Percentiles rank a stretch among this genome's conserved stretches.
Evolutionary conservation across 1,140 invertebrate species (phyloP).

Genomic region (Aricia agestis): DNA sequence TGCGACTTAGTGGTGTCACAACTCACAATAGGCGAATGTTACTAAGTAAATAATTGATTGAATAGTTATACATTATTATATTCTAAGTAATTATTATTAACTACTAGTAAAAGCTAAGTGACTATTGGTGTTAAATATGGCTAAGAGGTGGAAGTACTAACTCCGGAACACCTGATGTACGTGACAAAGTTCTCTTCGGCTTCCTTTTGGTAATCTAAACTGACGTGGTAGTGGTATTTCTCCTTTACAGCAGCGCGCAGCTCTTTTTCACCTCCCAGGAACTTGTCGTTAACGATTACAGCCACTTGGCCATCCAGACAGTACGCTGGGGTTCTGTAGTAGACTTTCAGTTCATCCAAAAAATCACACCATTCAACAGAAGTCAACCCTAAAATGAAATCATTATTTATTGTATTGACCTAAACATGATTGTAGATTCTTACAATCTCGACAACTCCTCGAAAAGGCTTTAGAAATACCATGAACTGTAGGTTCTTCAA

Average conservation of each 20-base stretch:
- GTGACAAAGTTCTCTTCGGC: conserved; percentile 51
- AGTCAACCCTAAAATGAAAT: conserved; percentile 42
- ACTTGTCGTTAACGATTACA: conserved; percentile 61
- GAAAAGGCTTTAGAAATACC: conserved; percentile 31
- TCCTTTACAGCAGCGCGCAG: conserved; percentile 56
- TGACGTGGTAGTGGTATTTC: conserved; percentile 56
- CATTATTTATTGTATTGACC: no score
- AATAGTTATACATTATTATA: no score
- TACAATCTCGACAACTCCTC: no score
- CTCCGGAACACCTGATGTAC: conserved; percentile 45
- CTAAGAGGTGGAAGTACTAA: conserved; percentile 28
- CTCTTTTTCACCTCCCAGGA: conserved; percentile 66
- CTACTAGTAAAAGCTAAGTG: no score
- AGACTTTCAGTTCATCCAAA: conserved; percentile 51
- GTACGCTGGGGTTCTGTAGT: conserved; percentile 46
- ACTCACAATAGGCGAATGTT: no score
- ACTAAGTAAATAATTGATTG: no score
- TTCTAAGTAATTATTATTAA: no score
- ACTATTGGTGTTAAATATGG: neutral
- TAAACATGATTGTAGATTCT: no score
- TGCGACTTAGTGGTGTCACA: no score
- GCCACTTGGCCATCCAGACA: conserved; percentile 54
- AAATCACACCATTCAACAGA: conserved; percentile 54
- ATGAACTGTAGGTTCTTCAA: conserved; percentile 51
- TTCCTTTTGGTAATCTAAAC: conserved; percentile 60